A percentile compares a stretch with the other conserved stretches of the same genome.
These are phyloP conservation scores for Conomelus anceps DNA, from an alignment of 2,888 invertebrate genomes.

Conservation along the genomic window DNA sequence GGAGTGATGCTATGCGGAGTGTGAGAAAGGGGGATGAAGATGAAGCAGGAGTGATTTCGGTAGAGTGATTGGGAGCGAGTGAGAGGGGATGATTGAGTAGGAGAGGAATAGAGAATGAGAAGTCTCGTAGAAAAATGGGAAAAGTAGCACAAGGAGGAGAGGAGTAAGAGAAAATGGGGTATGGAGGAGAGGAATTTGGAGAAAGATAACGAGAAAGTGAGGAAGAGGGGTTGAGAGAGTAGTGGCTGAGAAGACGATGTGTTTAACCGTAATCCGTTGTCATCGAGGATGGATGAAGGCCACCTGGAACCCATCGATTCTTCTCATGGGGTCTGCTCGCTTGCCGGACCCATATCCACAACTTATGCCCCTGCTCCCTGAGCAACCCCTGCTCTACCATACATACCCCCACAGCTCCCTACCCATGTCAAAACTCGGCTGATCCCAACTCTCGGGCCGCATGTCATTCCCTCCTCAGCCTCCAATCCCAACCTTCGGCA, in stretches of 20 bases:
- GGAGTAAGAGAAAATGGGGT: neutral
- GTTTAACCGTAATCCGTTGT: slow-evolving; percentile 2
- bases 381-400: too few species aligned
- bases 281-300: neutral
- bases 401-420: neutral
- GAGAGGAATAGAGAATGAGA: neutral
- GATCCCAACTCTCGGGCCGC: neutral
- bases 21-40: neutral
- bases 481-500: neutral
- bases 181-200: neutral
- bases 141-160: neutral
- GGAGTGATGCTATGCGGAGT: too few species aligned
- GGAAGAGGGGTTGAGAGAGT: neutral
- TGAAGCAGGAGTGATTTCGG: neutral
- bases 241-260: neutral
- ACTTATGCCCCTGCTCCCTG: neutral
- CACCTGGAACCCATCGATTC: slow-evolving; percentile 9
- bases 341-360: neutral
- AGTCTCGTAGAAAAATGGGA: neutral
- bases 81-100: neutral
- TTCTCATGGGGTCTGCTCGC: slow-evolving; percentile 5
- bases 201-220: neutral
- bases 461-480: neutral
- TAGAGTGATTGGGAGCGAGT: neutral
- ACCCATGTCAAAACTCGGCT: neutral